phyloP scores from a whole-genome alignment of 2,113 vertebrate genomes.

The Urocolius indicus region DNA sequence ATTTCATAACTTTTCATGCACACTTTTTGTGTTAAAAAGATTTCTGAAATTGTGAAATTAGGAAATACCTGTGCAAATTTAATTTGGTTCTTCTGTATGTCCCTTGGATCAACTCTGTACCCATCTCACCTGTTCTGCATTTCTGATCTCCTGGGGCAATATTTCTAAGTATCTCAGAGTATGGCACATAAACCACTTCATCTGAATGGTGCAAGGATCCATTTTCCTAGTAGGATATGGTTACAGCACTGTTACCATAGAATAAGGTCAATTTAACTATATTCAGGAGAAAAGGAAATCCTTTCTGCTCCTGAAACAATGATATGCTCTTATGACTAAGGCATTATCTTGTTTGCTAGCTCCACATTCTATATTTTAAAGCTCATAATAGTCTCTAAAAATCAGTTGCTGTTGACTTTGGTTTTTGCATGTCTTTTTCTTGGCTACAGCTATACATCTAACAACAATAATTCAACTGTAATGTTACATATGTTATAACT shows the following conservation, averaged over 20 bases:
- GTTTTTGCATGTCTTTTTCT: background rate
- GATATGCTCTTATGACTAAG: background rate
- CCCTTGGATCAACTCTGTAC: background rate
- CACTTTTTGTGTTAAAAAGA: background rate
- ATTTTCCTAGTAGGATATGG: background rate
- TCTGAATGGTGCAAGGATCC: background rate
- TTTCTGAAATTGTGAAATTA: background rate
- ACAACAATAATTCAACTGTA: background rate
- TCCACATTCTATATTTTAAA: background rate
- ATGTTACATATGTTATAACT: background rate
- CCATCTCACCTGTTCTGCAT: background rate
- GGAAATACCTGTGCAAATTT: background rate
- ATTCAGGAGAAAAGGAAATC: background rate
- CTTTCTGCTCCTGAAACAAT: background rate
- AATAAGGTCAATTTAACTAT: background rate
- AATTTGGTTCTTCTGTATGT: background rate
- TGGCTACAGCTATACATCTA: background rate
- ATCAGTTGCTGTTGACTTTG: background rate
- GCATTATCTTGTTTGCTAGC: background rate
- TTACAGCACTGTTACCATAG: background rate
- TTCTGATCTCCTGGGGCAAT: background rate
- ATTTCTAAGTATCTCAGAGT: background rate
- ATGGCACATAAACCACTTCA: background rate
- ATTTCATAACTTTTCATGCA: background rate
- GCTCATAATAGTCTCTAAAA: background rate